These are phyloP conservation scores for Phyllotreta striolata DNA, from an alignment of 2,888 invertebrate genomes.

Conservation along the genomic window DNA sequence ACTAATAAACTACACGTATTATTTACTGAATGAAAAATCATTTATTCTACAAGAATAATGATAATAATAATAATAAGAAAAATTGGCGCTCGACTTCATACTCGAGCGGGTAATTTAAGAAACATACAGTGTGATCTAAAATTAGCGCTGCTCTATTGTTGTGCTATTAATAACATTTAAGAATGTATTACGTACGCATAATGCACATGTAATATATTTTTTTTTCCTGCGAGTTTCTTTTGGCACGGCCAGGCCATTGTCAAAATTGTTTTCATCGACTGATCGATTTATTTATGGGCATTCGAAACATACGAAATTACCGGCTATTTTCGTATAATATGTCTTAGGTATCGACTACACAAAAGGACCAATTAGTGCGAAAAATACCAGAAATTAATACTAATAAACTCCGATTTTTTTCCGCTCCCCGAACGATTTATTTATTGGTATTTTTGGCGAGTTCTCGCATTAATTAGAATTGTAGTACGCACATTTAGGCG, in stretches of 20 bases:
- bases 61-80: constrained; percentile 26
- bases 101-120: constrained; percentile 29
- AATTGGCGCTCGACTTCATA: constrained; percentile 32
- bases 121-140: constrained; percentile 37
- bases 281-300: constrained; percentile 19
- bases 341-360: too few species aligned
- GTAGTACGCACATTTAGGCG: not conserved
- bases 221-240: constrained; percentile 20
- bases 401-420: too few species aligned
- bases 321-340: too few species aligned
- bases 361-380: constrained; percentile 1
- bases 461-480: too few species aligned
- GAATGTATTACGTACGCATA: constrained; percentile 28
- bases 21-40: constrained; percentile 9
- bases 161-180: constrained; percentile 39
- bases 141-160: constrained; percentile 43
- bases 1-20: constrained; percentile 2
- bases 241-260: constrained; percentile 20
- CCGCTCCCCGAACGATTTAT: too few species aligned
- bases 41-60: too few species aligned
- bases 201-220: constrained; percentile 19
- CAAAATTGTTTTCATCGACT: constrained; percentile 1
- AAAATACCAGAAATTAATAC: not conserved
- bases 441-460: too few species aligned
- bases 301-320: not conserved